Evolutionary conservation across 2,888 invertebrate species (phyloP).

Genomic region (Suillia variegata): DNA sequence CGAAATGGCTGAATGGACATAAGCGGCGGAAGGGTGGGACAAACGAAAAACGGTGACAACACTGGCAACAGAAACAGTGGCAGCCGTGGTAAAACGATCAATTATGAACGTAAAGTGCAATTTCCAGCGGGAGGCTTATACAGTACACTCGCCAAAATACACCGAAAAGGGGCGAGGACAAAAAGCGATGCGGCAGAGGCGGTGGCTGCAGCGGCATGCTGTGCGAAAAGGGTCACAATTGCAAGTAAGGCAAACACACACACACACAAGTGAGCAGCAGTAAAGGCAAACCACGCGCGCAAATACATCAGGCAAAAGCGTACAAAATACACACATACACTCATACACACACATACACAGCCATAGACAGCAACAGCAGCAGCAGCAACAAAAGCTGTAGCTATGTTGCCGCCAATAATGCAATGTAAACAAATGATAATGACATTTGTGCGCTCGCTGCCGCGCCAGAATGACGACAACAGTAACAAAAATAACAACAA

Average conservation of each 20-base stretch:
- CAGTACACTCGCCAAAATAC: too few relatives aligned
- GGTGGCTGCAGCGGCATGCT: not conserved
- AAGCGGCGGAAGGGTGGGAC: not conserved
- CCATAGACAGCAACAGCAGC: not conserved
- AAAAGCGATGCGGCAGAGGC: not conserved
- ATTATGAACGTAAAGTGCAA: conserved; percentile 8
- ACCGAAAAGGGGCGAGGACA: too few relatives aligned
- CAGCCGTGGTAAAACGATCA: conserved; percentile 9
- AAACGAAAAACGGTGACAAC: not conserved
- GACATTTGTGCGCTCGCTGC: conserved; percentile 15
- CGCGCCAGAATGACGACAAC: too few relatives aligned
- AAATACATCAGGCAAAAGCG: not conserved
- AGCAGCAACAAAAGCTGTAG: too few relatives aligned
- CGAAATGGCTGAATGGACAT: too few relatives aligned
- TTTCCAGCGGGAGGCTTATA: not conserved
- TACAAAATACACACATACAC: not conserved
- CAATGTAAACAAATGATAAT: conserved; percentile 23
- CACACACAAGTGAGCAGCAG: too few relatives aligned
- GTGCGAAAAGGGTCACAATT: not conserved
- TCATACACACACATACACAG: not conserved
- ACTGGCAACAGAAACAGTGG: conserved; percentile 8
- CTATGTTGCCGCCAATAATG: conserved; percentile 19
- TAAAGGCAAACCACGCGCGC: too few relatives aligned
- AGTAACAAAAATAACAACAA: too few relatives aligned
- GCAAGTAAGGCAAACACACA: too few relatives aligned